Evolutionary conservation across 1,140 invertebrate genomes (phyloP).

Genomic region (Hyphantria cunea): DNA sequence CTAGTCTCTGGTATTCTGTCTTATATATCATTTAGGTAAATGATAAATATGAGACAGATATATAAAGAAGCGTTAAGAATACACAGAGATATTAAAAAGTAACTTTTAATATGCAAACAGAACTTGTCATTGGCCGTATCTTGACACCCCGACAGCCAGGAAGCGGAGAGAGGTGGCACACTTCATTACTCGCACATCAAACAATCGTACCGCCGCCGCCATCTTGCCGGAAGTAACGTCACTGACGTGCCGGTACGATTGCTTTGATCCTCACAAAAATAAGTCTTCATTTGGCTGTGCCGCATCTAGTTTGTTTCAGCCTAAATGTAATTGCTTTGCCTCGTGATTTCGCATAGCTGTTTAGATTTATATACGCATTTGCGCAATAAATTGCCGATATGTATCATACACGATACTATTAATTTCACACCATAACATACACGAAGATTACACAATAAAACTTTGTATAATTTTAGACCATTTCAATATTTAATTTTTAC

Average conservation of each 20-base stretch:
- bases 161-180: constrained; percentile 71
- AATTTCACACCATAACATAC: too few species aligned
- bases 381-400: too few species aligned
- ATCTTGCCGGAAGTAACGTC: constrained; percentile 78
- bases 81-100: constrained; percentile 30
- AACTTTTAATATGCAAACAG: constrained; percentile 58
- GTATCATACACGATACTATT: too few species aligned
- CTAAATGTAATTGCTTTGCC: constrained; percentile 45
- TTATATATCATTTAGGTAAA: too few species aligned
- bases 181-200: constrained; percentile 79
- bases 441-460: too few species aligned
- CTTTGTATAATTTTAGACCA: too few species aligned
- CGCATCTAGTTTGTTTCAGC: constrained; percentile 41
- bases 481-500: too few species aligned
- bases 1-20: too few species aligned
- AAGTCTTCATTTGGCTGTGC: constrained; percentile 33
- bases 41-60: too few species aligned
- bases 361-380: neutral
- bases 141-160: constrained; percentile 70
- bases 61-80: too few species aligned
- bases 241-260: constrained; percentile 60
- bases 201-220: constrained; percentile 72
- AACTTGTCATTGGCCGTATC: constrained; percentile 59
- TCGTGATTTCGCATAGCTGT: constrained; percentile 13
- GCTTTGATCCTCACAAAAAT: constrained; percentile 77